phyloP scores from a whole-genome alignment of 2,888 invertebrate species.

The Harpagoxenus sublaevis region DNA sequence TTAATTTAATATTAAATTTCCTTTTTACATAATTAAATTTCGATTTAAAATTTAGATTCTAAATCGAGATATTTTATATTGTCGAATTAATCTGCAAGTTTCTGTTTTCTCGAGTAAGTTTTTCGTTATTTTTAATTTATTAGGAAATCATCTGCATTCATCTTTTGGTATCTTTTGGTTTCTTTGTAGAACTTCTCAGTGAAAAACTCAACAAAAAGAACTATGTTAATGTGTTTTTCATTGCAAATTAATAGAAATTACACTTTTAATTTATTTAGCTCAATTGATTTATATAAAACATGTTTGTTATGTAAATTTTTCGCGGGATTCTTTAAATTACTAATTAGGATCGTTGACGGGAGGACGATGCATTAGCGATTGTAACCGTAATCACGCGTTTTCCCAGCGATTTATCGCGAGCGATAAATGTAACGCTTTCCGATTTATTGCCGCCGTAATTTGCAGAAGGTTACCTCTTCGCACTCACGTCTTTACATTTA shows the following conservation, averaged over 20 bases:
- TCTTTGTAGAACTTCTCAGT: neutral
- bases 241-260: neutral
- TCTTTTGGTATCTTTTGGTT: neutral
- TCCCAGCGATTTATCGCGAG: slow-evolving; percentile 25
- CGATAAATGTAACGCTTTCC: slow-evolving; percentile 42
- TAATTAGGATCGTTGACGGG: neutral
- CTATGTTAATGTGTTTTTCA: neutral
- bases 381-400: slow-evolving; percentile 24
- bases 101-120: too few relatives aligned
- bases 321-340: too few relatives aligned
- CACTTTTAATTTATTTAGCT: neutral
- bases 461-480: slow-evolving; percentile 20
- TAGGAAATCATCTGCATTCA: neutral
- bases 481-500: slow-evolving; percentile 8
- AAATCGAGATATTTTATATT: neutral
- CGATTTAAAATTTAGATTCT: neutral
- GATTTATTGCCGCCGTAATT: slow-evolving; percentile 34
- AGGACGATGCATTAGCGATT: neutral
- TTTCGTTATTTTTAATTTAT: slow-evolving; percentile 10
- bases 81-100: neutral
- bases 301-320: too few relatives aligned
- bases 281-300: neutral
- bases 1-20: neutral
- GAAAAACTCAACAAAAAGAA: neutral
- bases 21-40: neutral